Percentiles rank a stretch among this genome's conserved stretches.
Conservation (phyloP, 2,113 vertebrate genomes). For the Motacilla alba region DNA sequence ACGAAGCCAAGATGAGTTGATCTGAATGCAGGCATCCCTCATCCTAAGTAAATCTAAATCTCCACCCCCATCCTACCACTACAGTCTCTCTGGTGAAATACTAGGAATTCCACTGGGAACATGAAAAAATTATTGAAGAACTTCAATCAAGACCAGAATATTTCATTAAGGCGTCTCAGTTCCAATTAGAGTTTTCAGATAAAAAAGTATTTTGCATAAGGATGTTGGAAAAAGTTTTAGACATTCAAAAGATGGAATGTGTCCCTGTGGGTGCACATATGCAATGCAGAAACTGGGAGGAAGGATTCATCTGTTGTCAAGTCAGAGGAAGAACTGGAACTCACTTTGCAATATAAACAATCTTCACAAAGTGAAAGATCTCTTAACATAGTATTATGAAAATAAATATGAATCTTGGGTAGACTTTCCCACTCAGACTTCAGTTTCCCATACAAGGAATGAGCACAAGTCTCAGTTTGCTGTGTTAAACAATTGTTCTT, state of each 20-base stretch:
- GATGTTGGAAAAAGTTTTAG: background rate
- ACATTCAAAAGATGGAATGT: background rate
- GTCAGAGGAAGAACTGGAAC: background rate
- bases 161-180: background rate
- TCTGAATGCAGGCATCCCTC: background rate
- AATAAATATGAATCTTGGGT: background rate
- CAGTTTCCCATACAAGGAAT: accelerated
- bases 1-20: background rate
- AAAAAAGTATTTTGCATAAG: background rate
- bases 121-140: background rate
- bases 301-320: background rate
- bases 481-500: background rate
- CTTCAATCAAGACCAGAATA: background rate
- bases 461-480: background rate
- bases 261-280: background rate
- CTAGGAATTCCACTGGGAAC: background rate
- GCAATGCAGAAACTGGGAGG: background rate
- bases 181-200: background rate
- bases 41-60: background rate
- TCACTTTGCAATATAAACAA: background rate
- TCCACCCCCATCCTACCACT: background rate
- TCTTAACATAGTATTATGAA: background rate
- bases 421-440: background rate
- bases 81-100: background rate
- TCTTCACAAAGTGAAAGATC: background rate